Conservation (phyloP, 2,888 invertebrate genomes). For the Melanostoma mellinum region DNA sequence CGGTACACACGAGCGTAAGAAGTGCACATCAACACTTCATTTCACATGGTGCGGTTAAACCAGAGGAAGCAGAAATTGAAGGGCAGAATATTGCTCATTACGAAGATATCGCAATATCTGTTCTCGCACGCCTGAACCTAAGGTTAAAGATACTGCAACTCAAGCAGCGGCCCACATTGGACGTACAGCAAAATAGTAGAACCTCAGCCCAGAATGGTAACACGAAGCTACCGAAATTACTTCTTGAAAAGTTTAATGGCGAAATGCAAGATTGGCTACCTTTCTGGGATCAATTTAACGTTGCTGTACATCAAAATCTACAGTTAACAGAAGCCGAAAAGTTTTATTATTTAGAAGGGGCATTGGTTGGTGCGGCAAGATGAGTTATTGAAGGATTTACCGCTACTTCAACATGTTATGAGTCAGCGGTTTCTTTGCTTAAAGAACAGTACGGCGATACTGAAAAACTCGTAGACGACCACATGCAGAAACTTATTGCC, state of each 20-base stretch:
- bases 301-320: slow-evolving; percentile 1
- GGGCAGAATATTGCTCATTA: not conserved
- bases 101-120: not conserved
- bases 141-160: not conserved
- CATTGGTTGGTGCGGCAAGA: slow-evolving; percentile 22
- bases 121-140: not conserved
- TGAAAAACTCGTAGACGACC: slow-evolving; percentile 24
- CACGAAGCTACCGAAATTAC: no score
- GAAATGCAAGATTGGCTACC: not conserved
- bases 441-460: slow-evolving; percentile 28
- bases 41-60: not conserved
- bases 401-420: slow-evolving; percentile 21
- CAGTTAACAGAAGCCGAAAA: slow-evolving; percentile 9
- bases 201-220: not conserved
- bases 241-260: not conserved
- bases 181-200: no score
- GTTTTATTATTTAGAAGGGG: slow-evolving; percentile 4
- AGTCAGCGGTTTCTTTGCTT: slow-evolving; percentile 15
- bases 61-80: not conserved
- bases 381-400: slow-evolving; percentile 26
- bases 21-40: not conserved
- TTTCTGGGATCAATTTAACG: slow-evolving; percentile 4
- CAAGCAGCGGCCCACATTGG: not conserved
- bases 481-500: slow-evolving; percentile 23
- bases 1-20: slow-evolving; percentile 11